These are phyloP conservation scores for Orthonychiurus folsomi DNA, from an alignment of 2,888 invertebrate species.

Conservation along the genomic window DNA sequence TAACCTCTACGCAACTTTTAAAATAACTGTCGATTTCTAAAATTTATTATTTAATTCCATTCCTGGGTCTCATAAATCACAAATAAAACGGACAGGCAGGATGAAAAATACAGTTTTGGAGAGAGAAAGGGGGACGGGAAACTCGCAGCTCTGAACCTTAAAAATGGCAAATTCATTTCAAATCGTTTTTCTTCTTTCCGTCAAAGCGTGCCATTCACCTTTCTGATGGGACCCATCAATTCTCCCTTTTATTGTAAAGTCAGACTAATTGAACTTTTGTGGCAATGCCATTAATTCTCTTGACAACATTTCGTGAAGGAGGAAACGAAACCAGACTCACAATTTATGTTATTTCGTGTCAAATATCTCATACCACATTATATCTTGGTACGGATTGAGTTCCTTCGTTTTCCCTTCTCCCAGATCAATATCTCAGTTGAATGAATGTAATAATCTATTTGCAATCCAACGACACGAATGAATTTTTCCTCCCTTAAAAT, in stretches of 20 bases:
- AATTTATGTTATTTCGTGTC: too few relatives aligned
- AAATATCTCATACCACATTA: too few relatives aligned
- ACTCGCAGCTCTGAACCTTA: neutral
- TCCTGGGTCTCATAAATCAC: neutral
- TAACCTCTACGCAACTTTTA: neutral
- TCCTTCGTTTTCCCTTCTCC: too few relatives aligned
- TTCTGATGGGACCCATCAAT: constrained; percentile 13
- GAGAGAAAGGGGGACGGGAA: too few relatives aligned
- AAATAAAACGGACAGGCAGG: too few relatives aligned
- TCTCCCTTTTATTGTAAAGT: constrained; percentile 15
- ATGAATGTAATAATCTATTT: too few relatives aligned
- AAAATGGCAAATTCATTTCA: constrained; percentile 7
- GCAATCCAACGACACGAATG: too few relatives aligned
- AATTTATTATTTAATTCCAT: neutral
- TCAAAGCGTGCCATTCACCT: neutral
- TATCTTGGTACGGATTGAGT: too few relatives aligned
- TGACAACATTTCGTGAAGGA: too few relatives aligned
- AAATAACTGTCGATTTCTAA: neutral
- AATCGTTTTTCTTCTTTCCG: constrained; percentile 5
- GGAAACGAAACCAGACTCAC: neutral
- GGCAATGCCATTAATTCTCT: constrained; percentile 9
- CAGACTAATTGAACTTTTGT: constrained; percentile 14
- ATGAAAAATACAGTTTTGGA: too few relatives aligned
- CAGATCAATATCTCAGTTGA: too few relatives aligned
- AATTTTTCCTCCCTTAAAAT: too few relatives aligned